Evolutionary conservation across 2,888 invertebrate genomes (phyloP).

Genomic region (Oxystoma pomonae): DNA sequence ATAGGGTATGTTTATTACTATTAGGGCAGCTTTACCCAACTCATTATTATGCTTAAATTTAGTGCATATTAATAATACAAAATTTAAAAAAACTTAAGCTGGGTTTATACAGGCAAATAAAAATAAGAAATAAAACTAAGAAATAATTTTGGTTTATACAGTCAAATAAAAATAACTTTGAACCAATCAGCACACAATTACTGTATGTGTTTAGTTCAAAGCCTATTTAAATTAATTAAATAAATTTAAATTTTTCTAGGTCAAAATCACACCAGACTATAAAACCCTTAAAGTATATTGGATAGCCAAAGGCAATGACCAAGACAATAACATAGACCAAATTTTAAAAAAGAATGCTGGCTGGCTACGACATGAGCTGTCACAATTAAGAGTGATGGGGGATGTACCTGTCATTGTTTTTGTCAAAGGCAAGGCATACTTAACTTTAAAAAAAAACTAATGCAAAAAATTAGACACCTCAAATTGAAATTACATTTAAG

Average conservation of each 20-base stretch:
- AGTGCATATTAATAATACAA: not conserved
- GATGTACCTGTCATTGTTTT: constrained; percentile 70
- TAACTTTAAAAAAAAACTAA: not conserved
- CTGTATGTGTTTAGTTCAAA: not conserved
- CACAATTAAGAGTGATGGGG: constrained; percentile 69
- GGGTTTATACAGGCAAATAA: too few species aligned
- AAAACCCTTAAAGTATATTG: constrained; percentile 67
- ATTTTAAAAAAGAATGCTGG: constrained; percentile 56
- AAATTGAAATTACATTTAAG: too few species aligned
- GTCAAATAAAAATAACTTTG: too few species aligned
- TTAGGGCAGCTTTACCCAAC: too few species aligned
- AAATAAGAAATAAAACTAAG: too few species aligned
- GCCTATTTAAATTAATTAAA: not conserved
- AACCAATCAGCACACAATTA: too few species aligned
- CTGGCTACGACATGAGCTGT: constrained; percentile 65
- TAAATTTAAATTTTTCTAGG: constrained; percentile 42
- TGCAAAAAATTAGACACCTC: too few species aligned
- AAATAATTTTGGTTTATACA: too few species aligned
- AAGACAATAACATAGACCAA: constrained; percentile 53
- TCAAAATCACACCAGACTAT: constrained; percentile 64
- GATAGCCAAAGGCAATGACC: constrained; percentile 55
- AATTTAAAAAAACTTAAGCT: constrained; percentile 2
- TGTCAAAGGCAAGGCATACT: constrained; percentile 57
- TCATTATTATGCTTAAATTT: not conserved
- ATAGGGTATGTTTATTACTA: constrained; percentile 60